Percentiles rank a stretch among this genome's conserved stretches.
phyloP scores from a whole-genome alignment of 2,113 vertebrate species.

The Corvus hawaiiensis region DNA sequence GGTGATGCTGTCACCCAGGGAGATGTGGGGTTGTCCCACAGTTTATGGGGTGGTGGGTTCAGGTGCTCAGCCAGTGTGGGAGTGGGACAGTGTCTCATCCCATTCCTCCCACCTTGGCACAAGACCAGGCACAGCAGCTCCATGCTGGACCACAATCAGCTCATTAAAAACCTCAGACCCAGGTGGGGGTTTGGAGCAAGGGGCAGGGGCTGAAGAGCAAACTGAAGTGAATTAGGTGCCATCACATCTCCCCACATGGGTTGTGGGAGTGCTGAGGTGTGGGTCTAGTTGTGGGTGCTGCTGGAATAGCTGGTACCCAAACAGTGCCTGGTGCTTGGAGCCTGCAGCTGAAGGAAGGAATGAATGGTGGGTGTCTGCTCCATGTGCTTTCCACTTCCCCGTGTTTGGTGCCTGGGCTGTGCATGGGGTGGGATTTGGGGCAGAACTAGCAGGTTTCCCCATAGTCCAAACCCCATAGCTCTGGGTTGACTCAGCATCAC shows the following conservation, averaged over 20 bases:
- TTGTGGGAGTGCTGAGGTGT: neutral
- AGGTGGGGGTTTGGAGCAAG: neutral
- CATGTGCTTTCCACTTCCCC: neutral
- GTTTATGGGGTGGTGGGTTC: neutral
- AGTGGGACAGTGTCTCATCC: neutral
- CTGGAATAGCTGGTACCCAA: neutral
- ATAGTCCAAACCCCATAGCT: neutral
- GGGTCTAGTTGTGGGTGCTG: neutral
- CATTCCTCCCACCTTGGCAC: neutral
- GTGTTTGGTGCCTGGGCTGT: neutral
- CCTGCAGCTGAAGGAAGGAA: neutral
- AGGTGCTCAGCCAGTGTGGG: neutral
- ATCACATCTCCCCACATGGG: fast-evolving
- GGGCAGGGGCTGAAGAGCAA: neutral
- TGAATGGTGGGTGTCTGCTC: neutral
- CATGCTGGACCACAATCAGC: neutral
- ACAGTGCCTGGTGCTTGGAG: too few species aligned
- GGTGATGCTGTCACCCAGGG: neutral
- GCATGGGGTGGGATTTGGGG: neutral
- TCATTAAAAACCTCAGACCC: neutral
- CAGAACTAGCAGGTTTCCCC: neutral
- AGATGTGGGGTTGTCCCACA: fast-evolving
- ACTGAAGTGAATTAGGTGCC: too few species aligned
- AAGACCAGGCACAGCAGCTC: neutral
- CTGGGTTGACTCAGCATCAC: neutral